Percentiles rank a stretch among this genome's conserved stretches.
These are phyloP conservation scores for Harlomillsia oculata DNA, from an alignment of 1,140 invertebrate species.

Conservation along the genomic window DNA sequence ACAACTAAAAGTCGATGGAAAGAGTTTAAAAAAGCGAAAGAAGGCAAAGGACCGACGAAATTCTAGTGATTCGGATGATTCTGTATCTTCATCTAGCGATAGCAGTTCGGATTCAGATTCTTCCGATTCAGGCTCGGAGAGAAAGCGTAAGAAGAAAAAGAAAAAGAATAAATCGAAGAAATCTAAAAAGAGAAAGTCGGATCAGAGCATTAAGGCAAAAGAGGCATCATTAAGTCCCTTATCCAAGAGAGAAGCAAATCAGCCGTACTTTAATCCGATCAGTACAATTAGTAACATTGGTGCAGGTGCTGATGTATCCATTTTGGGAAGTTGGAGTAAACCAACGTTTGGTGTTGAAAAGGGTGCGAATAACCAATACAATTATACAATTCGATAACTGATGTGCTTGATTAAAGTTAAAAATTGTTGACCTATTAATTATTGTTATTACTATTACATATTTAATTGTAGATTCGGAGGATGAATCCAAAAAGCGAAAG, in stretches of 20 bases:
- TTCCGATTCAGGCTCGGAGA: constrained; percentile 47
- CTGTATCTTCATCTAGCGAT: constrained; percentile 16
- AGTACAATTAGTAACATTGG: no score
- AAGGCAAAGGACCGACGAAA: constrained; percentile 11
- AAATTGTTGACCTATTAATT: no score
- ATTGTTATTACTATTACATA: no score
- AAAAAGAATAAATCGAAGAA: constrained; percentile 53
- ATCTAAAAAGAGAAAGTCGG: constrained; percentile 42
- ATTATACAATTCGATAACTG: no score
- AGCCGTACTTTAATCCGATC: no score
- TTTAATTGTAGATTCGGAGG: constrained; percentile 21
- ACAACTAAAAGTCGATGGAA: constrained; percentile 48
- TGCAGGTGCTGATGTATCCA: constrained; percentile 3
- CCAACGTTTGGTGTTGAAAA: constrained; percentile 18
- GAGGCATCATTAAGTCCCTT: constrained; percentile 27
- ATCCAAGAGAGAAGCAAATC: constrained; percentile 27
- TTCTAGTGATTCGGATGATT: not conserved
- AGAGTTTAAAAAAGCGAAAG: constrained; percentile 46
- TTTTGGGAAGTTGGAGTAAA: constrained; percentile 9
- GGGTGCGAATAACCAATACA: no score
- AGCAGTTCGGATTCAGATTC: constrained; percentile 21
- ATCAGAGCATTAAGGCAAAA: constrained; percentile 10
- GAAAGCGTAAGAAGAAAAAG: constrained; percentile 50
- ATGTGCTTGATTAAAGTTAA: not conserved
- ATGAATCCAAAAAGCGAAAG: constrained; percentile 19